phyloP scores from a whole-genome alignment of 2,113 vertebrate genomes.

The Campylomormyrus tamandua region DNA sequence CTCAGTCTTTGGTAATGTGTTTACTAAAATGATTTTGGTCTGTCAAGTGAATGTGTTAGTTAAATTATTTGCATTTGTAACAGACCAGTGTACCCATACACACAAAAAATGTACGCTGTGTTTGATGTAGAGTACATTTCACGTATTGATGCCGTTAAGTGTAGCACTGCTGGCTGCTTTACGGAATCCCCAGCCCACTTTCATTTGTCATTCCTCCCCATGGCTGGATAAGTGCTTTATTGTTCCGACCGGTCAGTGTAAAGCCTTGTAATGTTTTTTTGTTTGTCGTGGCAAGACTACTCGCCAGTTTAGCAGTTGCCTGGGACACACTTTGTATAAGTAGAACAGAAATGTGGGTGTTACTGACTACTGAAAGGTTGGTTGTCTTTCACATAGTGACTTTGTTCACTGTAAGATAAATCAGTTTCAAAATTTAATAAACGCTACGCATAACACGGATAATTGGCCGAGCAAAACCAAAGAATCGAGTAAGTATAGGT shows the following conservation, averaged over 20 bases:
- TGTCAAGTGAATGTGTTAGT: background rate
- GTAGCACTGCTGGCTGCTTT: background rate
- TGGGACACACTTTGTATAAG: background rate
- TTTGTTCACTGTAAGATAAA: background rate
- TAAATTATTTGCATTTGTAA: background rate
- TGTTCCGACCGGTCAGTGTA: background rate
- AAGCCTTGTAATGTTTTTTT: background rate
- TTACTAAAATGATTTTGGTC: background rate
- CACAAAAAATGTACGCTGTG: background rate
- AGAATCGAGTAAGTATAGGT: background rate
- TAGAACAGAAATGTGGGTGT: background rate
- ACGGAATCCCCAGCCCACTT: background rate
- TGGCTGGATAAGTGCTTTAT: background rate
- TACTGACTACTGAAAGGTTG: background rate
- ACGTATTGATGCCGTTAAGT: background rate
- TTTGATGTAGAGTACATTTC: background rate
- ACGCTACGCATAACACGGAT: background rate
- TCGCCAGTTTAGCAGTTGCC: background rate
- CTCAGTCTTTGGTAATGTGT: slow-evolving; percentile 9
- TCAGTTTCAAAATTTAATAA: background rate
- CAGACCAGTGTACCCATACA: background rate
- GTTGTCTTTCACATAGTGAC: background rate
- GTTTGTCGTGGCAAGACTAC: background rate
- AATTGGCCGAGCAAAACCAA: background rate
- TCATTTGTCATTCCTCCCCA: background rate